A percentile compares a stretch with the other conserved stretches of the same genome.
These are phyloP conservation scores for Trisateles emortualis DNA, from an alignment of 2,888 invertebrate genomes.

Conservation along the genomic window DNA sequence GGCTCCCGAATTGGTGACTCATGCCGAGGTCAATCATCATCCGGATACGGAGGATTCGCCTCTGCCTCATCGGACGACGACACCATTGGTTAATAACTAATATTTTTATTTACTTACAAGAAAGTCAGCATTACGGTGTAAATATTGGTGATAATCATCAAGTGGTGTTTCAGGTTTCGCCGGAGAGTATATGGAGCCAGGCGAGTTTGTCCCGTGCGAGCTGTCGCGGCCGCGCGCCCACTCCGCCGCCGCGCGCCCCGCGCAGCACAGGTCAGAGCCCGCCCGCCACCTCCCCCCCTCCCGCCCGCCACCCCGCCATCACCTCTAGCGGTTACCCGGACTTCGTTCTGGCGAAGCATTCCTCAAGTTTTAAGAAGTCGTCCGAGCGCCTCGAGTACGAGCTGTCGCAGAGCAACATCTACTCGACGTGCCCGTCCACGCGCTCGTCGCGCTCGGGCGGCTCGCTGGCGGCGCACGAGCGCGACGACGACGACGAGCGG, in stretches of 20 bases:
- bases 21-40: constrained; percentile 87
- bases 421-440: constrained; percentile 80
- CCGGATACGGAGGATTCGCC: constrained; percentile 84
- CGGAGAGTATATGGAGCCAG: constrained; percentile 85
- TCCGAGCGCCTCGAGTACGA: constrained; percentile 86
- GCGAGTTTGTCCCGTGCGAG: constrained; percentile 74
- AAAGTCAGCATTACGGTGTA: no score
- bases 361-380: constrained; percentile 77
- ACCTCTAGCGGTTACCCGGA: constrained; percentile 82
- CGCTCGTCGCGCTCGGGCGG: constrained; percentile 76
- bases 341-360: constrained; percentile 78
- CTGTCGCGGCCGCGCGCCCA: constrained; percentile 81
- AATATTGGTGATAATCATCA: background rate
- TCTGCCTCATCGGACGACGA: constrained; percentile 88
- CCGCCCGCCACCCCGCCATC: constrained; percentile 57
- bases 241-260: constrained; percentile 83
- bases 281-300: constrained; percentile 51
- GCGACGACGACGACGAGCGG: constrained; percentile 46
- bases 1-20: constrained; percentile 84
- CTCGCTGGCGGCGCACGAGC: constrained; percentile 67
- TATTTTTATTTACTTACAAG: no score
- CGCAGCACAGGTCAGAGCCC: constrained; percentile 50
- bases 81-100: constrained; percentile 77
- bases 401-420: constrained; percentile 86
- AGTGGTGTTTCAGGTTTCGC: constrained; percentile 69